Evolutionary conservation across 2,888 invertebrate species (phyloP), one percentile per base, ranked within the genome.

Genomic region (Drosophila mettleri): DNA sequence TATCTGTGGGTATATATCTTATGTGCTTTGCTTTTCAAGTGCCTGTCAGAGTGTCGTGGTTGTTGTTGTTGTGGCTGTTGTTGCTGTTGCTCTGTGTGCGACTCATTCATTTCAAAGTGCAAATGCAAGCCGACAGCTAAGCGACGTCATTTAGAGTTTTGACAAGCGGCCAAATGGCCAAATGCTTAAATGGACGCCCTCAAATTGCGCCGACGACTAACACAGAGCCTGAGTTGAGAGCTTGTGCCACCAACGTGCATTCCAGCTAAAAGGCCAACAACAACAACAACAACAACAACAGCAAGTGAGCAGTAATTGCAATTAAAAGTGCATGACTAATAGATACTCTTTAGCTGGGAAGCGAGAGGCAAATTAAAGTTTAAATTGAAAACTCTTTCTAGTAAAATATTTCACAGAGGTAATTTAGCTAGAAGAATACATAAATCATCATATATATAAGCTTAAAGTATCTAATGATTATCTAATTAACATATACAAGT

Each of bases 101-200:
- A 53, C 70, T 77, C 78, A 78, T 78, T 86, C 77, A 80, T 86
- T 80, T 74, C 69, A 82, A 81, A 84, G 85, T 84, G 88, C 86
- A 88, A 88, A 87, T 85, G 82, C 82, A 85, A 85, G 78, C 87
- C 75, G 87, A 83, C 88, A 83, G 82, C 73, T 78, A 81, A 87
- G 88, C 88, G 86, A 87, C 83, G 85, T 87, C 87, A 84, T 87
- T 86, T 87, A 80, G 66, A 85, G 82, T 78, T 82, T 87, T 87
- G 87, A 83, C 87, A 86, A 75, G 82, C 80, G 74, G 85, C 81
- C 54, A 78, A 85, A 85, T 81, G 75, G 71, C 71, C 78, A 83
- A 82, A 81, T 86, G 85, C 58, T 63, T 74, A 74, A 75, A 75
- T 68, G 77, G 49, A 68, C 80, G 76, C 68, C 80, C 80, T 70